A percentile compares a stretch with the other conserved stretches of the same genome.
phyloP scores from a whole-genome alignment of 2,797 vertebrate species.

The Sebastes ruberrimus region DNA sequence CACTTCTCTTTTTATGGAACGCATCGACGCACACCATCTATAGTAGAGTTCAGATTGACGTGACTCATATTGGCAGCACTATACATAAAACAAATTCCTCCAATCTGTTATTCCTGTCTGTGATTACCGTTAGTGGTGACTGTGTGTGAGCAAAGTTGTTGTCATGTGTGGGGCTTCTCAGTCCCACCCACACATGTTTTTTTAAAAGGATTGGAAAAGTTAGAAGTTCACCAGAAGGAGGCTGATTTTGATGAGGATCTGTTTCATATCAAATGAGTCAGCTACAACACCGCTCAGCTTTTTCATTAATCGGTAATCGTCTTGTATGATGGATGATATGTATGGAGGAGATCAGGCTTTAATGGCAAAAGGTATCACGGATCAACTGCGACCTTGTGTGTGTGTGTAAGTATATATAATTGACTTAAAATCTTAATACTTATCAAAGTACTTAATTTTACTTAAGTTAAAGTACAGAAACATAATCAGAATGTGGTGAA shows the following conservation, averaged over 20 bases:
- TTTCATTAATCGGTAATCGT: not conserved
- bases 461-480: not conserved
- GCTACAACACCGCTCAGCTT: not conserved
- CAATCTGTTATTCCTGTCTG: not conserved
- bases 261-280: too few relatives aligned
- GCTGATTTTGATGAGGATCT: not conserved
- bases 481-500: not conserved
- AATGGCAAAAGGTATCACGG: not conserved
- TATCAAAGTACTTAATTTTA: not conserved
- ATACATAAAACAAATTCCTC: not conserved
- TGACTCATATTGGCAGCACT: not conserved
- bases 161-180: not conserved
- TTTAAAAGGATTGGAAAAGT: not conserved
- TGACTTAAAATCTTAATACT: too few relatives aligned
- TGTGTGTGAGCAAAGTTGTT: not conserved
- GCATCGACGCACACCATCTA: constrained; percentile 17
- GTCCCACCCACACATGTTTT: not conserved
- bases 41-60: not conserved
- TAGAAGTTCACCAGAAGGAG: not conserved
- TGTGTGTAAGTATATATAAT: not conserved
- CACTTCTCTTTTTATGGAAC: constrained; percentile 67
- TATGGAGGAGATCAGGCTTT: not conserved
- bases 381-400: not conserved
- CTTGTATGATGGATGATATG: not conserved
- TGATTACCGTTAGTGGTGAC: not conserved